Base-by-base conservation (phyloP, 92 coral and sea anemone species). In the Zoanthus solanderi region DNA sequence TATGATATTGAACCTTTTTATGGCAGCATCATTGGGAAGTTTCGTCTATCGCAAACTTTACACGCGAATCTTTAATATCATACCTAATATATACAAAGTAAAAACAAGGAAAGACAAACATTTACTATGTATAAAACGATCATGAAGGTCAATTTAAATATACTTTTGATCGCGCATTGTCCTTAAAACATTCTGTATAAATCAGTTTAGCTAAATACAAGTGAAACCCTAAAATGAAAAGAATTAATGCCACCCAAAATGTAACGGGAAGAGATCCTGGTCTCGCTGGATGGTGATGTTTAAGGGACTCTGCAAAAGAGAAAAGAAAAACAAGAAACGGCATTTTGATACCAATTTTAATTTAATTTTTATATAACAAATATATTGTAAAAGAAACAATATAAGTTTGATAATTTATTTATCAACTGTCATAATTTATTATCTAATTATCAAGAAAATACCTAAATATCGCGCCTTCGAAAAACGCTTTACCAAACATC, bases 211-310 rank as follows among this genome's bases (percentile, higher is more conserved):
- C 99, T 54, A 97, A 92, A 81, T 95, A 97, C 31, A 97, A 92
- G 79, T 97, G 99, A 71, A 97, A 97, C 11, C 92, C 96, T 6
- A 97, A 93, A 71, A 97, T 95, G 7, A 97, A 83, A 78, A 97
- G 92, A 13, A 96, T 97, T 37, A 97, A 79, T 78, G 96, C 90
- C 30, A 94, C 96, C 99, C 99, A 97, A 90, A 97, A 95, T 42
- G 95, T 93, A 82, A 98, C 93, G 1, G 99, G 99, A 32, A 97
- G 91, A 7, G 93, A 87, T 47, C 96, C 90, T 17, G 91, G 95
- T 57, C 94, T 96, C 56, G 90, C 85, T 9, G 90, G 87, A 50
- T 93, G 96, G 56, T 95, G 99, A 31, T 91, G 93, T 92, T 90
- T 93, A 52, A 95, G 88, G 5, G 98, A 93, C 56, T 97, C 99